These are phyloP conservation scores for Argyra leucocephala DNA, from an alignment of 2,888 invertebrate species.

Conservation along the genomic window DNA sequence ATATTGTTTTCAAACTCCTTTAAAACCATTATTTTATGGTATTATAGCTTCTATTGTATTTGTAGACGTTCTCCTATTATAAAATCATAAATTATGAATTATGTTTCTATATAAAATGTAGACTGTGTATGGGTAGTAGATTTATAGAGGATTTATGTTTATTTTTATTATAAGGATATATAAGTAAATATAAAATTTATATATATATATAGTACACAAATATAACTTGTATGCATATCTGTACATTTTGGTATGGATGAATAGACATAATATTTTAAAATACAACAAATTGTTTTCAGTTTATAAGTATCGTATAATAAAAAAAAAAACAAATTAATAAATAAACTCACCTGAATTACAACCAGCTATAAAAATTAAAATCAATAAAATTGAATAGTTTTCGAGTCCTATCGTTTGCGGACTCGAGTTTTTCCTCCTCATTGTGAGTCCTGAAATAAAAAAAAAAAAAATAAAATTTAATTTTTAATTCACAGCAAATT, in stretches of 20 bases:
- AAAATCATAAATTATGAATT: background rate
- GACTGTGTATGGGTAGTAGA: too few relatives aligned
- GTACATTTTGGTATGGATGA: too few relatives aligned
- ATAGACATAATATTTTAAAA: too few relatives aligned
- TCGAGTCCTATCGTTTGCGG: slow-evolving; percentile 4
- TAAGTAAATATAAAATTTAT: too few relatives aligned
- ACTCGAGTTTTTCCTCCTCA: slow-evolving; percentile 10
- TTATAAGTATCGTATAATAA: too few relatives aligned
- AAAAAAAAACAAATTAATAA: background rate
- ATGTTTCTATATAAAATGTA: background rate
- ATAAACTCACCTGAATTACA: slow-evolving; percentile 2
- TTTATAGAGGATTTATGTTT: too few relatives aligned
- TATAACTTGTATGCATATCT: too few relatives aligned
- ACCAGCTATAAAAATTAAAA: slow-evolving; percentile 7
- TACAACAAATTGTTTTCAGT: too few relatives aligned
- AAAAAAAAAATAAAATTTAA: background rate
- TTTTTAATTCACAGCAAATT: too few relatives aligned
- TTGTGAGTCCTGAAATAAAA: slow-evolving; percentile 9
- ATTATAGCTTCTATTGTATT: background rate
- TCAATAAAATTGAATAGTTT: slow-evolving; percentile 7
- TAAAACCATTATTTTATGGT: background rate
- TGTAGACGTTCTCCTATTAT: background rate
- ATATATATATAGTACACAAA: too few relatives aligned
- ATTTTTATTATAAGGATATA: too few relatives aligned
- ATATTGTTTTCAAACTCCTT: background rate